Conservation (phyloP, 2,113 vertebrate species). For the Puffinus mauretanicus region DNA sequence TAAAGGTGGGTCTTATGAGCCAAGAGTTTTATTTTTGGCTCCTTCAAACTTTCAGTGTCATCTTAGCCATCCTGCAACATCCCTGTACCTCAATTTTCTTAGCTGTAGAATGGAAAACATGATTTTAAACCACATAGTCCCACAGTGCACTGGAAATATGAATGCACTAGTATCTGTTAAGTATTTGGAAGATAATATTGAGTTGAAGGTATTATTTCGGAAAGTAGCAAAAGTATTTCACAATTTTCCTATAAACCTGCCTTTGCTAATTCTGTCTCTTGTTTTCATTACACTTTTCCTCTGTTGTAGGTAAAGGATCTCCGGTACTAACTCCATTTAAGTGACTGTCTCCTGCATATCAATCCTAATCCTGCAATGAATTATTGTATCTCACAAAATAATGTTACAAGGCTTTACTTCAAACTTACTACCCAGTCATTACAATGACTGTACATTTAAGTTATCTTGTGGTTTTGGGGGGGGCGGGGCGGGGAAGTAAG, state of each 20-base stretch:
- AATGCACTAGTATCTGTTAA: not conserved
- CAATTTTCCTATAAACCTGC: not conserved
- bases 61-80: not conserved
- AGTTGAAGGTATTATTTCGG: not conserved
- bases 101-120: not conserved
- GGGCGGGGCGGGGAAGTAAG: no score
- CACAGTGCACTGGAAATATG: not conserved
- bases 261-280: not conserved
- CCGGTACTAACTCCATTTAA: not conserved
- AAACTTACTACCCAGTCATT: not conserved
- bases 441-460: not conserved
- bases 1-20: not conserved
- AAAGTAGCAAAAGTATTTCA: not conserved
- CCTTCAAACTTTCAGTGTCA: not conserved
- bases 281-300: not conserved
- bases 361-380: not conserved
- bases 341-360: not conserved
- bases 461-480: not conserved
- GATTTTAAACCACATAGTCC: not conserved
- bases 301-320: not conserved
- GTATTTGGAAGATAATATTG: not conserved
- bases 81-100: not conserved
- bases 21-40: not conserved
- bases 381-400: not conserved
- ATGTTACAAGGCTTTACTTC: not conserved